Evolutionary conservation across 2,797 vertebrate species (phyloP), one percentile per base, ranked within the genome.

Genomic region (Hapalemur alaotrensis): DNA sequence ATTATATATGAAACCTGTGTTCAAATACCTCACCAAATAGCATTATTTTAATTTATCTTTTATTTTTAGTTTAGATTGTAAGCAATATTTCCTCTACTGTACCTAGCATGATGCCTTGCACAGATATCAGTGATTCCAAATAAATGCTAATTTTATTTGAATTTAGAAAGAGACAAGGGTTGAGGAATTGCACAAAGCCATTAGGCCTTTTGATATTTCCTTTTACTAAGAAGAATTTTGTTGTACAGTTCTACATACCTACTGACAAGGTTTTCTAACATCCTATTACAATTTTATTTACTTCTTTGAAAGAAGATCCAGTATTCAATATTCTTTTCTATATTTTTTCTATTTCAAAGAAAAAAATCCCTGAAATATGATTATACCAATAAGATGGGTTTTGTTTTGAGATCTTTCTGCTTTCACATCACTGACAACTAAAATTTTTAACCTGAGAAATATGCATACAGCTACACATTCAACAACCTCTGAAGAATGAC

Each of bases 131-230:
- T 83, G 32, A 79, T 30, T 73, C 22, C 30, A 86, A 94, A 79
- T 15, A 82, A 75, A 80, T 30, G 14, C 72, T 92, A 5, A 59
- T 72, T 95, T 90, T 90, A 61, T 83, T 92, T 95, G 41, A 90
- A 88, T 92, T 90, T 88, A 59, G 14, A 96, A 89, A 87, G 25
- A 13, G 12, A 17, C 17, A 65, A 32, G 32, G 32, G 18, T 70
- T 79, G 17, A 75, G 48, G 32, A 43, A 83, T 59, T 92, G 5
- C 10, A 48, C 8, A 90, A 67, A 81, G 5, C 6, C 54, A 83
- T 23, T 54, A 50, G 41, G 7, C 25, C 48, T 91, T 95, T 89
- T 59, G 41, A 13, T 85, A 38, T 57, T 59, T 94, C 41, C 10
- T 89, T 93, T 82, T 30, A n/a, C 28, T 0, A 65, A 81, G 23